These are phyloP conservation scores for Chondrilla cf. caribensis DNA, from an alignment of 37 sponge, comb jelly and placozoan species.

Conservation along the genomic window DNA sequence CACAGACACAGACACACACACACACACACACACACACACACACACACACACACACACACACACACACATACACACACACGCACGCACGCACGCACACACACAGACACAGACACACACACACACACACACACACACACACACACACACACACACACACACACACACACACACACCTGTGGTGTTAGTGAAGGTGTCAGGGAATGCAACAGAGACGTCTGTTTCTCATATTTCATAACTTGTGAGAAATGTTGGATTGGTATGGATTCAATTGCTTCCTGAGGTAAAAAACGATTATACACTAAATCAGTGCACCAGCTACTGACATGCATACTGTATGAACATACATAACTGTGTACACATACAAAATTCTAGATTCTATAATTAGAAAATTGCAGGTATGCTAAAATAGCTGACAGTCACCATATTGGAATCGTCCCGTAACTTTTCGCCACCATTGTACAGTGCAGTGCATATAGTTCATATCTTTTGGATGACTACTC, in stretches of 20 bases:
- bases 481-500: too few species aligned
- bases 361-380: too few species aligned
- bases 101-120: neutral
- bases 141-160: conserved; percentile 20
- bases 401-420: too few species aligned
- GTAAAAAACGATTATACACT: too few species aligned
- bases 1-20: conserved; percentile 7
- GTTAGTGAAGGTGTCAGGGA: neutral
- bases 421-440: too few species aligned
- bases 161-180: conserved; percentile 10
- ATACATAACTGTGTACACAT: too few species aligned
- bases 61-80: neutral
- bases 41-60: conserved; percentile 2
- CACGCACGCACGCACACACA: conserved; percentile 4
- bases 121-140: neutral
- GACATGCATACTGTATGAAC: too few species aligned
- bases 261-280: neutral
- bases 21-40: conserved; percentile 3
- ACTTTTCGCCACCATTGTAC: too few species aligned
- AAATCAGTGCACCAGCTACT: too few species aligned
- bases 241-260: conserved; percentile 5
- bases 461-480: too few species aligned
- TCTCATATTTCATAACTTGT: neutral
- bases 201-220: neutral
- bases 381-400: too few species aligned